A percentile compares a stretch with the other conserved stretches of the same genome.
Evolutionary conservation across 1,140 invertebrate species (phyloP).

Genomic region (Listronotus oregonensis): DNA sequence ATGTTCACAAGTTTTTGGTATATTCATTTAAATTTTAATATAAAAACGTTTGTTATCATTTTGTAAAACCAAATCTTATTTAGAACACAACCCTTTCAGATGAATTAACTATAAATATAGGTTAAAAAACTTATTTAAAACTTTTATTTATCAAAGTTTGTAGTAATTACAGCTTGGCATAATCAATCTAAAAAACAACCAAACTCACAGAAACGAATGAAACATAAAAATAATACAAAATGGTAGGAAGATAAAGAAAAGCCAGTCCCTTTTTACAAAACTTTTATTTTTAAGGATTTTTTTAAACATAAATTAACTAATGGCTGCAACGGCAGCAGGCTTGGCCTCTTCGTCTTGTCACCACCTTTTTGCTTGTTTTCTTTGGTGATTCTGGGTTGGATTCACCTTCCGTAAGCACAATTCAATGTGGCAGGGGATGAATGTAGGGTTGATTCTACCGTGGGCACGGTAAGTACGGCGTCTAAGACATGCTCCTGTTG

Average conservation of each 20-base stretch:
- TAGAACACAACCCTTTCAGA: too few relatives aligned
- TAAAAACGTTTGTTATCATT: too few relatives aligned
- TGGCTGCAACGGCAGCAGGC: slow-evolving; percentile 18
- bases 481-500: slow-evolving; percentile 92
- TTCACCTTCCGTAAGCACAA: slow-evolving; percentile 94
- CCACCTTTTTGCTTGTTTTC: slow-evolving; percentile 90
- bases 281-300: neutral
- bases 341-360: slow-evolving; percentile 69
- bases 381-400: slow-evolving; percentile 91
- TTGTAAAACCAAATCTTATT: too few relatives aligned
- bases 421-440: slow-evolving; percentile 99
- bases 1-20: too few relatives aligned
- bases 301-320: slow-evolving; percentile 13
- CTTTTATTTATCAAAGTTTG: too few relatives aligned
- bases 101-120: too few relatives aligned
- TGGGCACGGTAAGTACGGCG: slow-evolving; percentile 98
- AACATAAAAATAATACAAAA: too few relatives aligned
- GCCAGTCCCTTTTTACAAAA: slow-evolving; percentile 1
- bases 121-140: too few relatives aligned
- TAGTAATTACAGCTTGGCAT: too few relatives aligned
- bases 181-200: too few relatives aligned
- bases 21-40: too few relatives aligned
- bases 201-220: too few relatives aligned
- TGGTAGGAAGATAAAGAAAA: neutral
- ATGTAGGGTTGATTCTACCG: slow-evolving; percentile 99